Conservation (phyloP, 2,888 invertebrate genomes). For the Apomyelois bistriatella region DNA sequence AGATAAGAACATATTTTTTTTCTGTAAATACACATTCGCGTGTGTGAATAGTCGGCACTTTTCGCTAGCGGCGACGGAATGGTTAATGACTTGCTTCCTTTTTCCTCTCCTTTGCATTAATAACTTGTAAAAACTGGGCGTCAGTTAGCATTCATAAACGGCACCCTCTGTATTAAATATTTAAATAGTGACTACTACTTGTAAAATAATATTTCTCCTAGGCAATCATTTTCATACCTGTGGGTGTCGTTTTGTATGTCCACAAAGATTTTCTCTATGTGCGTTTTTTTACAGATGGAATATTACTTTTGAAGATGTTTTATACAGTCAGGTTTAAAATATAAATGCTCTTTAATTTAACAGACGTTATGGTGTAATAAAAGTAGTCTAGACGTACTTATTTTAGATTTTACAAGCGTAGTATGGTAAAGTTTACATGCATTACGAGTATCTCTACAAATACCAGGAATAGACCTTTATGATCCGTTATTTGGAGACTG, state of each 20-base stretch:
- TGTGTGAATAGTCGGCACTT: constrained; percentile 27
- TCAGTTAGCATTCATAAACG: constrained; percentile 23
- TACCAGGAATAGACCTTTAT: constrained; percentile 14
- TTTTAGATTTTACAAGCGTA: constrained; percentile 14
- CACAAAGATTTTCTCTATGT: neutral
- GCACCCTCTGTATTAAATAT: constrained; percentile 3
- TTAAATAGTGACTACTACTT: neutral
- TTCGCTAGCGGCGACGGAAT: constrained; percentile 26
- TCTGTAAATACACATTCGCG: constrained; percentile 26
- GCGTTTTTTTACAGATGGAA: neutral
- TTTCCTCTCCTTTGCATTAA: constrained; percentile 31
- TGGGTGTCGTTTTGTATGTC: neutral
- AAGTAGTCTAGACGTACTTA: constrained; percentile 20
- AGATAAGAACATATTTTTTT: constrained; percentile 21
- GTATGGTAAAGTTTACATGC: neutral
- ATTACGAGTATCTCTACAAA: constrained; percentile 3
- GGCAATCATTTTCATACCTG: neutral
- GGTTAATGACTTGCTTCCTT: constrained; percentile 40
- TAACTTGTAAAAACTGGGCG: constrained; percentile 25
- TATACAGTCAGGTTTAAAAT: constrained; percentile 11
- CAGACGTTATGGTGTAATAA: constrained; percentile 17
- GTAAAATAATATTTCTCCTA: neutral
- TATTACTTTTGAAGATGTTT: neutral
- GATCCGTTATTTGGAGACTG: neutral
- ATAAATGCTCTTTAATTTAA: neutral